Conservation (phyloP, 2,888 invertebrate species). For the Biston betularia region DNA sequence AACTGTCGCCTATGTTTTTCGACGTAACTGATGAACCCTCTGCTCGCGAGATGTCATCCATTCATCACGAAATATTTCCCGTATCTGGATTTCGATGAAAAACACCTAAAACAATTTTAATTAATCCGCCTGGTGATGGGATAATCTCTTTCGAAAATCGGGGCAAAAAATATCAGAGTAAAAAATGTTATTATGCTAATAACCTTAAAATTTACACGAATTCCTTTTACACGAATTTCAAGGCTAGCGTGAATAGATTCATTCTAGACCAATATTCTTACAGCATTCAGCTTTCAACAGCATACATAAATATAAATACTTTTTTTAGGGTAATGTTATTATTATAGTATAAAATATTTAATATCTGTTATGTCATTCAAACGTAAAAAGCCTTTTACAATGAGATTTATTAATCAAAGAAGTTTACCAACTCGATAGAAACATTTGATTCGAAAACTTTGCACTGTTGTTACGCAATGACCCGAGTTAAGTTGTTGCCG, state of each 20-base stretch:
- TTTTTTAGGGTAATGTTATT: too few relatives aligned
- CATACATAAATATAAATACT: too few relatives aligned
- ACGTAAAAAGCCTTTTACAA: not conserved
- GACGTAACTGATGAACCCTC: slow-evolving; percentile 25
- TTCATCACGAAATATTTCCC: slow-evolving; percentile 20
- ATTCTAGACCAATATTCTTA: too few relatives aligned
- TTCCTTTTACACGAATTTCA: too few relatives aligned
- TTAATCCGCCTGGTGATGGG: slow-evolving; percentile 15
- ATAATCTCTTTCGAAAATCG: slow-evolving; percentile 7
- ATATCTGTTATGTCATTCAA: not conserved
- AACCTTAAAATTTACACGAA: not conserved
- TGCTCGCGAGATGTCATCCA: slow-evolving; percentile 20
- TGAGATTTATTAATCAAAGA: not conserved
- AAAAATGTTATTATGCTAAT: not conserved
- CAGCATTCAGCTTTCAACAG: too few relatives aligned
- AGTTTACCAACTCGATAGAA: not conserved
- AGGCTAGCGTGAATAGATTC: too few relatives aligned
- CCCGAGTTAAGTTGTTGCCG: not conserved
- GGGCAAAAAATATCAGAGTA: slow-evolving; percentile 5
- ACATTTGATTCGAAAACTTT: slow-evolving; percentile 3
- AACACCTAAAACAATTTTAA: slow-evolving; percentile 15
- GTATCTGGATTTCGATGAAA: slow-evolving; percentile 9
- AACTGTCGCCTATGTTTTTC: slow-evolving; percentile 10
- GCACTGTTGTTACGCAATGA: slow-evolving; percentile 1
- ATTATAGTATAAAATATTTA: not conserved